Conservation (phyloP, 2,797 vertebrate species). For the Lutjanus campechanus region DNA sequence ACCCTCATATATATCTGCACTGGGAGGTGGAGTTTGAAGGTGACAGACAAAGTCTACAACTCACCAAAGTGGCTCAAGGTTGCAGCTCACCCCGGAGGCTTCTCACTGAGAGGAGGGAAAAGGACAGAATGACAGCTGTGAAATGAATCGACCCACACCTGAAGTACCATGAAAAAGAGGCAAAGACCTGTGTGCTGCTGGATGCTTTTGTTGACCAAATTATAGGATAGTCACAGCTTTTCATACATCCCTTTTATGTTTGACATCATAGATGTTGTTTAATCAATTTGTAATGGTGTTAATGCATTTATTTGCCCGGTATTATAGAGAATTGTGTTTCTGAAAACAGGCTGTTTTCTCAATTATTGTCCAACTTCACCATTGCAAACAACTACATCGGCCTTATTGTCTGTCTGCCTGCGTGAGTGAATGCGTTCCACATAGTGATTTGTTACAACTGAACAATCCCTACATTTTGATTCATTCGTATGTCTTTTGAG, state of each 20-base stretch:
- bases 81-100: slow-evolving; percentile 62
- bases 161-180: slow-evolving; percentile 26
- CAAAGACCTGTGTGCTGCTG: neutral
- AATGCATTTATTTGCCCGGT: neutral
- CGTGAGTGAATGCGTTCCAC: neutral
- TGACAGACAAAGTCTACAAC: slow-evolving; percentile 71
- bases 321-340: neutral
- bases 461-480: slow-evolving; percentile 10
- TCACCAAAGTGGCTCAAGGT: slow-evolving; percentile 81
- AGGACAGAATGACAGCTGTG: slow-evolving; percentile 71
- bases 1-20: slow-evolving; percentile 49
- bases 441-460: neutral
- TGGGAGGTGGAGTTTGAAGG: slow-evolving; percentile 76
- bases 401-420: neutral
- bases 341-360: slow-evolving; percentile 10
- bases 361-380: neutral
- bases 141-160: slow-evolving; percentile 69
- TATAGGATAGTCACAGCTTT: slow-evolving; percentile 3
- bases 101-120: slow-evolving; percentile 48
- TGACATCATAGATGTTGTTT: neutral
- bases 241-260: slow-evolving; percentile 12
- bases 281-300: neutral
- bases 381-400: neutral
- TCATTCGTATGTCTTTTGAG: slow-evolving; percentile 39
- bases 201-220: slow-evolving; percentile 36